Percentiles rank a stretch among this genome's conserved stretches.
Conservation (phyloP, 2,113 vertebrate genomes). For the Syngnathoides biaculeatus region DNA sequence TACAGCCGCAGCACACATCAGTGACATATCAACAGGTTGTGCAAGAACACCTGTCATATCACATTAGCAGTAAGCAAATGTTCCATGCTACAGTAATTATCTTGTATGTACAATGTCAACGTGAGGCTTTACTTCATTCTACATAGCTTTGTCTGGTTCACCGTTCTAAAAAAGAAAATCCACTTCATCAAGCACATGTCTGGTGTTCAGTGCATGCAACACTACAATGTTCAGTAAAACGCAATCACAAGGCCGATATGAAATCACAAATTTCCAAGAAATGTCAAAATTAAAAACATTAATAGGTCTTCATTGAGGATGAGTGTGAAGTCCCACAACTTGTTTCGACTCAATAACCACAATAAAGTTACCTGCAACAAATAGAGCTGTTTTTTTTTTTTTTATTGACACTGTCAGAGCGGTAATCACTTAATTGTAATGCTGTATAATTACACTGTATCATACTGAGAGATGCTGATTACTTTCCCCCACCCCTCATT, state of each 20-base stretch:
- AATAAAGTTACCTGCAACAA: too few relatives aligned
- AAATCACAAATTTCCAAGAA: background rate
- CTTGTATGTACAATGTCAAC: background rate
- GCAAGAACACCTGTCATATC: conserved; percentile 27
- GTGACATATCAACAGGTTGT: conserved; percentile 26
- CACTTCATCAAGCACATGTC: background rate
- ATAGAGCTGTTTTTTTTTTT: too few relatives aligned
- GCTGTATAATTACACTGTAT: too few relatives aligned
- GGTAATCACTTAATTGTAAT: too few relatives aligned
- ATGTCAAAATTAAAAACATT: background rate
- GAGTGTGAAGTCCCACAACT: too few relatives aligned
- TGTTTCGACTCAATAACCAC: too few relatives aligned
- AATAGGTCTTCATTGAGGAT: too few relatives aligned
- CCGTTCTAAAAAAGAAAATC: background rate
- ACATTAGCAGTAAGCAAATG: background rate
- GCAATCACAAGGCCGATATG: background rate
- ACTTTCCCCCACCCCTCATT: too few relatives aligned
- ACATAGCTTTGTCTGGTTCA: background rate
- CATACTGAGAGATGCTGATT: too few relatives aligned
- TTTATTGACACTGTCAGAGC: too few relatives aligned
- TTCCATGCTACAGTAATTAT: background rate
- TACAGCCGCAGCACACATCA: conserved; percentile 18
- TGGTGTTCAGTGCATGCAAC: background rate
- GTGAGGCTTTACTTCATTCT: background rate
- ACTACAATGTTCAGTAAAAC: background rate